A percentile compares a stretch with the other conserved stretches of the same genome.
Conservation (phyloP, 1,140 invertebrate species). For the Eufriesea mexicana region DNA sequence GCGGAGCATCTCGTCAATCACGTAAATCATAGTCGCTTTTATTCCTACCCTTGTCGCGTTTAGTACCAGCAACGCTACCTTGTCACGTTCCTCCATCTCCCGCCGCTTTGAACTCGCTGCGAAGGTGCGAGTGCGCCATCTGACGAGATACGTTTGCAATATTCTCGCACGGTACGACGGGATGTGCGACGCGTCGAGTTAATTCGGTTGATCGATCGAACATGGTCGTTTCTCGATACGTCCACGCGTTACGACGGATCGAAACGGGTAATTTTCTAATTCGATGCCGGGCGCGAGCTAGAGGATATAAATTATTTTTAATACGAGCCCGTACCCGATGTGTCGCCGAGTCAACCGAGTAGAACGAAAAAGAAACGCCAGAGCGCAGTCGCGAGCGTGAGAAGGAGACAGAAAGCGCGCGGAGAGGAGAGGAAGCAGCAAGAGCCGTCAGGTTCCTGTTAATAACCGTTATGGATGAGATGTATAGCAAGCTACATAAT, state of each 20-base stretch:
- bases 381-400: background rate
- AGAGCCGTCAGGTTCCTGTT: conserved; percentile 75
- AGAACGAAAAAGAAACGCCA: conserved; percentile 44
- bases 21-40: conserved; percentile 38
- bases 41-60: background rate
- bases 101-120: too few species aligned
- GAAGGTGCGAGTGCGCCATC: background rate
- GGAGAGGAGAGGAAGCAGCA: conserved; percentile 4
- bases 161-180: background rate
- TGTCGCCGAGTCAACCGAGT: conserved; percentile 50
- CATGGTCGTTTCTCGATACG: background rate
- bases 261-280: conserved; percentile 18
- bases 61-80: background rate
- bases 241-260: background rate
- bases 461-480: conserved; percentile 78
- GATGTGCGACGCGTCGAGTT: background rate
- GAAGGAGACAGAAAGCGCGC: background rate
- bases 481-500: conserved; percentile 78
- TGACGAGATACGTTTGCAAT: background rate
- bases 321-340: conserved; percentile 17
- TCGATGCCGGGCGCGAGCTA: background rate
- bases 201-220: background rate
- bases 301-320: conserved; percentile 39
- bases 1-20: background rate
- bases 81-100: background rate